phyloP scores from a whole-genome alignment of 2,888 invertebrate species.

The Choristoneura rosaceana region DNA sequence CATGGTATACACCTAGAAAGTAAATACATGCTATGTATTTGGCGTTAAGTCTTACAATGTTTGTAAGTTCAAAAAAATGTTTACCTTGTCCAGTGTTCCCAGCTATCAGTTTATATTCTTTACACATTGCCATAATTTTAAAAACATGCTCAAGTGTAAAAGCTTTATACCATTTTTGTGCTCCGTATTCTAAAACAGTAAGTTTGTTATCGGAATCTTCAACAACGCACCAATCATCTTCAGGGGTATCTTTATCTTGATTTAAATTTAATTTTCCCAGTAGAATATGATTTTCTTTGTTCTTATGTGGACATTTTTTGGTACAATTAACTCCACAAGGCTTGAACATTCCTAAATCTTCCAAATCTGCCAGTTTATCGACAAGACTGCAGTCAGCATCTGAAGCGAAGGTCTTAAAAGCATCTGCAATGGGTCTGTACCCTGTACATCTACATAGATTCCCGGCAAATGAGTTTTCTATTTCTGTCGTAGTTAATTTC shows the following conservation, averaged over 20 bases:
- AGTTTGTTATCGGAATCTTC: slow-evolving; percentile 49
- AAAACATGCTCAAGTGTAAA: slow-evolving; percentile 79
- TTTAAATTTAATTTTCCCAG: slow-evolving; percentile 35
- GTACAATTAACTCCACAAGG: slow-evolving; percentile 35
- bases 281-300: slow-evolving; percentile 8
- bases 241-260: slow-evolving; percentile 41
- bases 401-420: slow-evolving; percentile 84
- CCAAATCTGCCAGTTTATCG: slow-evolving; percentile 42
- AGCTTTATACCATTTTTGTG: slow-evolving; percentile 81
- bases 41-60: not conserved
- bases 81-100: slow-evolving; percentile 92
- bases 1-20: slow-evolving; percentile 71
- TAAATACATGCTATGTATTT: not conserved
- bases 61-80: not conserved
- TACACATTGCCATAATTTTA: slow-evolving; percentile 67
- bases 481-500: slow-evolving; percentile 54
- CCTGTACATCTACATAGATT: slow-evolving; percentile 87
- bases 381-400: slow-evolving; percentile 35
- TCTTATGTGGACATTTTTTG: slow-evolving; percentile 32
- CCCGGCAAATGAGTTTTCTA: slow-evolving; percentile 85
- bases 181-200: slow-evolving; percentile 67
- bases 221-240: slow-evolving; percentile 58
- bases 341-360: slow-evolving; percentile 42
- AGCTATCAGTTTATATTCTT: slow-evolving; percentile 87
- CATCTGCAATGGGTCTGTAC: slow-evolving; percentile 85